phyloP scores from a whole-genome alignment of 2,888 invertebrate species.

The Lagria hirta region DNA sequence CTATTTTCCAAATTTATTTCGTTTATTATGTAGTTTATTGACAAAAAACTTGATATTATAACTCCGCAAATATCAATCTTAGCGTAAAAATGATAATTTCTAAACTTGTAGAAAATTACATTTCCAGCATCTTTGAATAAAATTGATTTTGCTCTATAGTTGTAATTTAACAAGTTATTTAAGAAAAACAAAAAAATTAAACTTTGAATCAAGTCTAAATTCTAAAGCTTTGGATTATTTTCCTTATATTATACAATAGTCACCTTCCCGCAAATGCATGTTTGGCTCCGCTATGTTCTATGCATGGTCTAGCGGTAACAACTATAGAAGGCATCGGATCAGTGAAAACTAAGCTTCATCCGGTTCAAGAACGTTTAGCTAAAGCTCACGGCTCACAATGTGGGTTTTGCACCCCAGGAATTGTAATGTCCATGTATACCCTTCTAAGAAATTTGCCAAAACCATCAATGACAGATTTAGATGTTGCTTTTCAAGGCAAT shows the following conservation, averaged over 20 bases:
- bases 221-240: no score
- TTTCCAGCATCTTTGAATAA: no score
- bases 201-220: background rate
- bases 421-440: constrained; percentile 97
- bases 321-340: constrained; percentile 94
- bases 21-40: no score
- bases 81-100: no score
- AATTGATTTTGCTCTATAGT: no score
- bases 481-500: constrained; percentile 79
- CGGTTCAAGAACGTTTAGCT: constrained; percentile 85
- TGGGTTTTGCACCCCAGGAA: constrained; percentile 93
- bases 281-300: constrained; percentile 79
- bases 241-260: constrained; percentile 50
- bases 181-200: no score
- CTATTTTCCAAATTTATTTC: no score
- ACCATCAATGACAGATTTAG: constrained; percentile 75
- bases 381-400: constrained; percentile 79
- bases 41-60: no score
- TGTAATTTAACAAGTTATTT: no score
- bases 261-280: constrained; percentile 89
- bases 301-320: constrained; percentile 87
- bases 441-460: constrained; percentile 72
- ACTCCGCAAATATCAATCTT: no score
- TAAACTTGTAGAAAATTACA: no score
- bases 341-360: constrained; percentile 74